These are phyloP conservation scores for Trichopria drosophilae DNA, from an alignment of 2,888 invertebrate genomes.

Conservation along the genomic window DNA sequence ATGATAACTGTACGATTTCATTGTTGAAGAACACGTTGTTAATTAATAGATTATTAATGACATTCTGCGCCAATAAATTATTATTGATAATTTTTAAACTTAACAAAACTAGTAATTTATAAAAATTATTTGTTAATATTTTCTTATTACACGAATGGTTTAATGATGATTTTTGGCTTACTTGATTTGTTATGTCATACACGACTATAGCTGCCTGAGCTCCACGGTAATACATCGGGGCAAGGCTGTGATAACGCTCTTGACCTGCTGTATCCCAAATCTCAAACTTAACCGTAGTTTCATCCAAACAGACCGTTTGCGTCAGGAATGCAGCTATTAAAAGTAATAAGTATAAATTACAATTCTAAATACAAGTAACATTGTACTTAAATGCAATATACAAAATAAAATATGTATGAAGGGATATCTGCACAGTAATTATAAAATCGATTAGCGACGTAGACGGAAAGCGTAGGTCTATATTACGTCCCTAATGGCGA, in stretches of 20 bases:
- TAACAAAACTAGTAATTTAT: not conserved
- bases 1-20: no score
- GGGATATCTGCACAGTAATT: no score
- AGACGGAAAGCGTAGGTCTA: no score
- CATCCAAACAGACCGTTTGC: slow-evolving; percentile 97
- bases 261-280: slow-evolving; percentile 99
- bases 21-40: no score
- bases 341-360: no score
- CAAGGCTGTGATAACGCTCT: slow-evolving; percentile 99
- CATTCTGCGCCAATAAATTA: slow-evolving; percentile 7
- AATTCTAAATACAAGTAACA: slow-evolving; percentile 2
- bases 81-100: not conserved
- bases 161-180: slow-evolving; percentile 48
- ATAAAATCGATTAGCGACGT: no score
- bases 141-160: not conserved
- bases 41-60: no score
- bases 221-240: slow-evolving; percentile 98
- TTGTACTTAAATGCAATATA: not conserved
- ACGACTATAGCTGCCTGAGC: slow-evolving; percentile 99
- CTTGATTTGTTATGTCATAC: slow-evolving; percentile 99
- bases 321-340: slow-evolving; percentile 99
- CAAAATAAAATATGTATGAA: no score
- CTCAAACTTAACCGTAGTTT: slow-evolving; percentile 99
- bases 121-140: not conserved
- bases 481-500: no score